phyloP scores from a whole-genome alignment of 2,113 vertebrate species.

The Morone saxatilis region DNA sequence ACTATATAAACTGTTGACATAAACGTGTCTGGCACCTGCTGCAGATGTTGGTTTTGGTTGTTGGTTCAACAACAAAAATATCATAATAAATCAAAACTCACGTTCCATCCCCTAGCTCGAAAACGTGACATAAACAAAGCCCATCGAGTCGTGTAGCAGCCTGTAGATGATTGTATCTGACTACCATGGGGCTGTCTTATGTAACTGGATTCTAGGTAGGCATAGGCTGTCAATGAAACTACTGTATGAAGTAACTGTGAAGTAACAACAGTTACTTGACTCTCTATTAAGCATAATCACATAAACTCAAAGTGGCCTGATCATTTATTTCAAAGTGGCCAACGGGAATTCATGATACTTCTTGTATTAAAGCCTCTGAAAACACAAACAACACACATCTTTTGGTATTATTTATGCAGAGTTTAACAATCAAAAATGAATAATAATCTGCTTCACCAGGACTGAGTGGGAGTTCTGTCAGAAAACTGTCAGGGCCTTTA shows the following conservation, averaged over 20 bases:
- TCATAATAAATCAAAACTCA: neutral
- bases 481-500: neutral
- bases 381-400: neutral
- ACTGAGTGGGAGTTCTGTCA: neutral
- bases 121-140: neutral
- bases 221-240: neutral
- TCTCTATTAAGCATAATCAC: neutral
- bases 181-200: neutral
- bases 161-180: neutral
- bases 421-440: neutral
- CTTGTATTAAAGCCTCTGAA: neutral
- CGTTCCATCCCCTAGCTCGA: neutral
- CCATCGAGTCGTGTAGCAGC: neutral
- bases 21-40: neutral
- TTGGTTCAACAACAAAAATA: neutral
- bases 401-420: neutral
- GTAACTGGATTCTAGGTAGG: neutral
- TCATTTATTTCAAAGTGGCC: neutral
- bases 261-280: neutral
- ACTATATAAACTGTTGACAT: neutral
- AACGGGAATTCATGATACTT: neutral
- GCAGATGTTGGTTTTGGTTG: neutral
- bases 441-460: neutral
- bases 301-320: neutral
- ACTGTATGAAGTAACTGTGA: neutral